phyloP scores from a whole-genome alignment of 92 coral and sea anemone genomes.

The Actinostola sp. region DNA sequence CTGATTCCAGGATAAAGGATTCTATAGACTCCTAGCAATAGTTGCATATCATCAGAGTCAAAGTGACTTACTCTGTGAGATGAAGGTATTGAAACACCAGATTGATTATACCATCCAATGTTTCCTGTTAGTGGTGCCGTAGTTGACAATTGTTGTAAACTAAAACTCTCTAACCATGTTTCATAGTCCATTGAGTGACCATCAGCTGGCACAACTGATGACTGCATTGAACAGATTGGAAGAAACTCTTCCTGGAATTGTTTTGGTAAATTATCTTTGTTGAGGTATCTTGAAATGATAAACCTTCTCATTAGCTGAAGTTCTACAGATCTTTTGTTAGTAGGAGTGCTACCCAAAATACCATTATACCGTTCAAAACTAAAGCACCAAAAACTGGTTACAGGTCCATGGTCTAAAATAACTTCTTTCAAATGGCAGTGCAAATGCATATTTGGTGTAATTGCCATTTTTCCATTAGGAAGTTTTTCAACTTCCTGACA shows the following conservation, averaged over 20 bases:
- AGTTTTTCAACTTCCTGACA: slow-evolving; percentile 39
- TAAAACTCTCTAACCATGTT: neutral
- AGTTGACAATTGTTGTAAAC: neutral
- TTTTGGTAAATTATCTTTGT: neutral
- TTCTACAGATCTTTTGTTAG: slow-evolving; percentile 11
- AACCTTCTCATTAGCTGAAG: slow-evolving; percentile 18
- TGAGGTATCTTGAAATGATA: slow-evolving; percentile 8
- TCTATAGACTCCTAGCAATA: slow-evolving; percentile 36
- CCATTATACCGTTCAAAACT: too few species aligned
- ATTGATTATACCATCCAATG: slow-evolving; percentile 43
- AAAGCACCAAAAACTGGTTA: too few species aligned
- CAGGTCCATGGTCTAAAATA: slow-evolving; percentile 55
- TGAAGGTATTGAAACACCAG: slow-evolving; percentile 36
- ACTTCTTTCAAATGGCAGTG: slow-evolving; percentile 47
- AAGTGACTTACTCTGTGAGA: slow-evolving; percentile 45
- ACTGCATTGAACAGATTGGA: neutral
- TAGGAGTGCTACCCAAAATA: slow-evolving; percentile 44
- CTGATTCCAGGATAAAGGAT: slow-evolving; percentile 43
- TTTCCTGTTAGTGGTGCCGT: slow-evolving; percentile 5
- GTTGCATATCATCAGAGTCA: slow-evolving; percentile 49
- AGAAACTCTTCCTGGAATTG: slow-evolving; percentile 4
- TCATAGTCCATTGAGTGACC: neutral
- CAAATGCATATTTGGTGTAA: too few species aligned
- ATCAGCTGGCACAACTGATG: neutral
- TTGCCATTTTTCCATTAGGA: slow-evolving; percentile 33